Evolutionary conservation across 2,113 vertebrate species (phyloP).

Genomic region (Hypanus sabinus): DNA sequence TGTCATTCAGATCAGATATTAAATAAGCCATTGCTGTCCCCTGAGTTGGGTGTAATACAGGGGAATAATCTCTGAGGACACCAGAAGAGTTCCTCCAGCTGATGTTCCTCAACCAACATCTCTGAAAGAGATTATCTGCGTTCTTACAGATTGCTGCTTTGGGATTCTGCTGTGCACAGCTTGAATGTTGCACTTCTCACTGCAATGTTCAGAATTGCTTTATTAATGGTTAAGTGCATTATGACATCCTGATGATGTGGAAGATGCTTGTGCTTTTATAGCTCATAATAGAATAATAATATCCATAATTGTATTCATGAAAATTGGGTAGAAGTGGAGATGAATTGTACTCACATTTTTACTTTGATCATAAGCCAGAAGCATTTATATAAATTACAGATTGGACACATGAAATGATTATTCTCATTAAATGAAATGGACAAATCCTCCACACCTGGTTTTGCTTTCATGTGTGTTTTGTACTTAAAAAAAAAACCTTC

Average conservation of each 20-base stretch:
- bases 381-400: not conserved
- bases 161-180: not conserved
- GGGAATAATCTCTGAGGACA: not conserved
- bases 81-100: not conserved
- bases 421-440: not conserved
- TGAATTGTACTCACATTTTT: not conserved
- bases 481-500: not conserved
- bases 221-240: not conserved
- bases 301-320: not conserved
- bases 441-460: not conserved
- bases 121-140: not conserved
- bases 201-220: not conserved
- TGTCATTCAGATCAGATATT: not conserved
- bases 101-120: not conserved
- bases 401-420: not conserved
- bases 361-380: not conserved
- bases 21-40: not conserved
- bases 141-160: not conserved
- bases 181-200: not conserved
- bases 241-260: not conserved
- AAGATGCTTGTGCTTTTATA: not conserved
- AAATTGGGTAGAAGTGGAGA: not conserved
- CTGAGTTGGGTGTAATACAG: not conserved
- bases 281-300: not conserved
- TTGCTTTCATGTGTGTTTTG: conserved; percentile 24